Evolutionary conservation across 2,797 vertebrate genomes (phyloP), one percentile per base, ranked within the genome.

Genomic region (Cynopterus sphinx): DNA sequence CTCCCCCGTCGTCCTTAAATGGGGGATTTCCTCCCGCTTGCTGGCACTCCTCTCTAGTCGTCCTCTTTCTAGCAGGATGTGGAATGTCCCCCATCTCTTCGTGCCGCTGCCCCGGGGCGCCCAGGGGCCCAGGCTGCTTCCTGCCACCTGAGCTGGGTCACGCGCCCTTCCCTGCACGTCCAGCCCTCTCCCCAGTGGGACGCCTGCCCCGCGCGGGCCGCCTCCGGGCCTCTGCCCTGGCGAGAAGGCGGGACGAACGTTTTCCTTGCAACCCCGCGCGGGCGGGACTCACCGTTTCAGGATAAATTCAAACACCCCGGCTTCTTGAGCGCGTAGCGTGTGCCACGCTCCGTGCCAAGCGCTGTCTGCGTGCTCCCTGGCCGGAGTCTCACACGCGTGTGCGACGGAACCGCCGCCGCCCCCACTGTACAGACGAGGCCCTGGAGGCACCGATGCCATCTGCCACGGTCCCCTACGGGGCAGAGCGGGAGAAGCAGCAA

Each of bases 11-110:
- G 65, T 90, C 77, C 87, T 94, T 91, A 96, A 57, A 65, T 84
- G 26, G 90, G 96, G 97, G 73, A 90, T 19, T 87, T 55, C 9
- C 43, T 96, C 88, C 95, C 19, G 1, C 85, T 53, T 63, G 57
- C 75, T 61, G 88, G 79, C 39, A 78, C 63, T 94, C 73, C 86
- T 2, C 89, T 88, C 0, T 41, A 16, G 68, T 95, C 79, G 12
- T 83, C 41, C 82, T 36, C 39, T 41, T 85, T 79, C 24, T 82
- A 49, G 22, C 12, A 46, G 15, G 13, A 59, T 46, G 3, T n/a
- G 13, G 77, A 71, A 82, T 78, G 87, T 68, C 49, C 79, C 89
- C 68, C 88, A 95, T 71, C 92, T 85, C 65, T 68, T 36, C 33
- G 4, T 12, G 91, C 8, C n/a, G 28, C 43, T 17, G 36, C 43